Base-by-base conservation (phyloP, 2,113 vertebrate genomes). In the Lutjanus erythropterus region DNA sequence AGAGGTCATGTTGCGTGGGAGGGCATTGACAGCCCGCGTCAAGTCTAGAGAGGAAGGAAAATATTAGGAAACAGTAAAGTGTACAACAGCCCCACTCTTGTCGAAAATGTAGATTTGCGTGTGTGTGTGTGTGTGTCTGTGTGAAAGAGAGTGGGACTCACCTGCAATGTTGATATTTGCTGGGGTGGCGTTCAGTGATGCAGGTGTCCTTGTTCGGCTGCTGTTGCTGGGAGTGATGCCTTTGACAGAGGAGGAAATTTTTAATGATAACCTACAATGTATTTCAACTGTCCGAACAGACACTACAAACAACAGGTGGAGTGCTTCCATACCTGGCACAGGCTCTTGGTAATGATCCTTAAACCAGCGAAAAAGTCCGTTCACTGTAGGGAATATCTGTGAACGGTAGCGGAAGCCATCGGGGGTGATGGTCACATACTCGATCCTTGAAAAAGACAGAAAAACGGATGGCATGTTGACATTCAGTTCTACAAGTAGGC, bases 341-440 rank as follows among this genome's bases (percentile, higher is more conserved):
- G 98, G 98, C 84, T 99, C 98, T 60, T 99, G 98, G 85, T 98
- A 99, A 89, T 99, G 98, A 93, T 99, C 97, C 90, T 99, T 99
- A 93, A 99, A 99, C 98, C 98, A 99, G 33, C 97, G 95, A 95
- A 99, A 99, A 16, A 98, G 96, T 37, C 98, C 97, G 0, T 99
- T 99, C 71, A 99, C 97, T 0, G 97, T 96, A 19, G 97, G 95
- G 86, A 99, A 99, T 70, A 99, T 93, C 80, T 99, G 98, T n/a
- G 97, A 97, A 29, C 98, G 96, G 88, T 99, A 99, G 60, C 98
- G 96, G 94, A 98, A 99, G 61, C 98, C 98, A 88, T 99, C 98
- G 0, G 98, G 97, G 0, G 97, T 99, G 88, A 99, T 97, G 7
- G 97, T 98, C 80, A 99, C 97, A 52, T 96, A 99, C 90, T 99